Evolutionary conservation across 2,888 invertebrate species (phyloP).

Genomic region (Oscheius sp.): DNA sequence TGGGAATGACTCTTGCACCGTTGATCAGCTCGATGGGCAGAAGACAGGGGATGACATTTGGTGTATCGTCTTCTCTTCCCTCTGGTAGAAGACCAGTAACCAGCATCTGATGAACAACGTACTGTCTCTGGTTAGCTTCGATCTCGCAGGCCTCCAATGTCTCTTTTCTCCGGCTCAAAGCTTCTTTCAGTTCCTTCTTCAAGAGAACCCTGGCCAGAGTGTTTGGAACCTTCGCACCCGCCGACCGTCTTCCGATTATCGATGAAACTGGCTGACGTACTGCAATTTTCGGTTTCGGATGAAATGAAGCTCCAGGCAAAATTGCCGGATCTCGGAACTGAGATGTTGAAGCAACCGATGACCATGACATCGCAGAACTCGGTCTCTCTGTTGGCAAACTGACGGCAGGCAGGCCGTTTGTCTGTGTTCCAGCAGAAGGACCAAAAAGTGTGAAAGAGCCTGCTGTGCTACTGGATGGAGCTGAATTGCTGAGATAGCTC

Average conservation of each 20-base stretch:
- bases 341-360: slow-evolving; percentile 43
- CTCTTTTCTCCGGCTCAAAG: slow-evolving; percentile 74
- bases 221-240: slow-evolving; percentile 52
- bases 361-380: slow-evolving; percentile 35
- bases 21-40: slow-evolving; percentile 70
- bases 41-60: slow-evolving; percentile 66
- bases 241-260: slow-evolving; percentile 30
- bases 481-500: slow-evolving; percentile 8
- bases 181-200: slow-evolving; percentile 76
- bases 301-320: slow-evolving; percentile 66
- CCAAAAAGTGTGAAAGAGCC: background rate
- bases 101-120: slow-evolving; percentile 71
- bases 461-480: slow-evolving; percentile 22
- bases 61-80: slow-evolving; percentile 64
- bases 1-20: slow-evolving; percentile 66
- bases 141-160: slow-evolving; percentile 76
- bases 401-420: slow-evolving; percentile 7
- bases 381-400: background rate
- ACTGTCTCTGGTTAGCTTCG: slow-evolving; percentile 73
- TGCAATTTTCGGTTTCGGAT: slow-evolving; percentile 44
- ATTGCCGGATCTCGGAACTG: slow-evolving; percentile 60
- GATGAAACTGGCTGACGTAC: slow-evolving; percentile 48
- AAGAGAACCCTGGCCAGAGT: slow-evolving; percentile 73
- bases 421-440: slow-evolving; percentile 28
- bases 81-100: slow-evolving; percentile 70